Conservation (phyloP, 2,888 invertebrate species). For the Neoaliturus tenellus region DNA sequence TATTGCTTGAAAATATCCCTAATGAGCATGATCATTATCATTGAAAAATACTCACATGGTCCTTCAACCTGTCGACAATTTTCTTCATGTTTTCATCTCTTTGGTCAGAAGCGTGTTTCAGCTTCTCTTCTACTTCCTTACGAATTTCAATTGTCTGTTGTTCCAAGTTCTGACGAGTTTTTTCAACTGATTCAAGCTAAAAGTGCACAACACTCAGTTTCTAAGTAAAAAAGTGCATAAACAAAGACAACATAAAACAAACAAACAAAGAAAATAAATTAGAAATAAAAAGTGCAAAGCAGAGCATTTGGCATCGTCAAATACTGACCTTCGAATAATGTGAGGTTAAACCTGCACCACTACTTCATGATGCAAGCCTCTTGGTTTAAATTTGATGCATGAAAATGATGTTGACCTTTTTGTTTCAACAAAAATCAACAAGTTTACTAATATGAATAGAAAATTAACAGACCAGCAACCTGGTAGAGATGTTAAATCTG, state of each 20-base stretch:
- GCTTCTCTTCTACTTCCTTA: slow-evolving; percentile 90
- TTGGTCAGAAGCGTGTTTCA: slow-evolving; percentile 91
- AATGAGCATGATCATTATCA: too few species aligned
- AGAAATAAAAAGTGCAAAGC: not conserved
- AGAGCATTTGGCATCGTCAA: too few species aligned
- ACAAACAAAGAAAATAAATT: not conserved
- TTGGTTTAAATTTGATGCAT: too few species aligned
- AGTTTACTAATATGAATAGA: too few species aligned
- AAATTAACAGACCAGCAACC: too few species aligned
- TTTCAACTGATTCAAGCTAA: slow-evolving; percentile 76
- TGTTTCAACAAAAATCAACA: too few species aligned
- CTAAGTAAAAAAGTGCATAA: not conserved
- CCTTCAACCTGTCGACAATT: slow-evolving; percentile 92
- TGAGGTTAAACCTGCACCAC: too few species aligned
- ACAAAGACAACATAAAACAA: not conserved
- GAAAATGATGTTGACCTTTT: too few species aligned
- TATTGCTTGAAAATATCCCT: too few species aligned
- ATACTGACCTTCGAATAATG: too few species aligned
- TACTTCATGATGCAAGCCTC: too few species aligned
- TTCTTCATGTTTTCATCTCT: slow-evolving; percentile 94
- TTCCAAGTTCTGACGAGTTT: slow-evolving; percentile 85
- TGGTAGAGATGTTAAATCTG: too few species aligned
- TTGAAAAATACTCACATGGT: slow-evolving; percentile 95
- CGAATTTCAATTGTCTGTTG: slow-evolving; percentile 91
- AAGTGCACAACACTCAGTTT: slow-evolving; percentile 23